Percentiles rank a stretch among this genome's conserved stretches.
Evolutionary conservation across 2,113 vertebrate species (phyloP).

Genomic region (Boulengerochromis microlepis): DNA sequence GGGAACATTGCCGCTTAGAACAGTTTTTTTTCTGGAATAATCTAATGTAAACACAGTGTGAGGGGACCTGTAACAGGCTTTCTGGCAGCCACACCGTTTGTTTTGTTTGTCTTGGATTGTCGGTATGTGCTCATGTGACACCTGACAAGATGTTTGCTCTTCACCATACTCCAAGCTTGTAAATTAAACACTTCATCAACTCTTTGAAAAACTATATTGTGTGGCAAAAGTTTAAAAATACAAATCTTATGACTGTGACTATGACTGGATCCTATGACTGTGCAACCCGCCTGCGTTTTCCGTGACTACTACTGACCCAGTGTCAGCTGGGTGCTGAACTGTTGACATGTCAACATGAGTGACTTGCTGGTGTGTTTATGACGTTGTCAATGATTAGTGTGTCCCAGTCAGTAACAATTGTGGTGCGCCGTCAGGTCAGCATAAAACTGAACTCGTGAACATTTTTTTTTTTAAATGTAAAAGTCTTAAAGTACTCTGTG

Average conservation of each 20-base stretch:
- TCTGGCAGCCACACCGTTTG: background rate
- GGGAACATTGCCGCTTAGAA: background rate
- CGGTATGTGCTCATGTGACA: background rate
- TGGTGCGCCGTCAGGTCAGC: background rate
- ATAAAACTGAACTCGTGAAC: background rate
- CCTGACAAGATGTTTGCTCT: background rate
- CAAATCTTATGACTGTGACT: background rate
- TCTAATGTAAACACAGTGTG: background rate
- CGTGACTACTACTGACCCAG: background rate
- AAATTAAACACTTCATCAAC: background rate
- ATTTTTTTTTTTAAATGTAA: background rate
- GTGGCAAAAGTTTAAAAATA: background rate
- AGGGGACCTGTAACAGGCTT: background rate
- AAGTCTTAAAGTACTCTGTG: background rate
- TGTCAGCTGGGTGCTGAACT: slow-evolving; percentile 1
- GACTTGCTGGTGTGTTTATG: background rate
- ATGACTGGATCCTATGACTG: background rate
- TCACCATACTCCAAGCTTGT: too few species aligned
- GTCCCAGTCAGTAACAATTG: background rate
- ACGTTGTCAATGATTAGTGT: background rate
- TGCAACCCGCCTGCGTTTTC: background rate
- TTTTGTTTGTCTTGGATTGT: background rate
- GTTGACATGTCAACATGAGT: slow-evolving; percentile 40
- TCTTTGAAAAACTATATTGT: background rate
- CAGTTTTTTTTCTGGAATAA: background rate